A percentile compares a stretch with the other conserved stretches of the same genome.
phyloP scores from a whole-genome alignment of 1,140 invertebrate species.

The Caenorhabditis inopinata region DNA sequence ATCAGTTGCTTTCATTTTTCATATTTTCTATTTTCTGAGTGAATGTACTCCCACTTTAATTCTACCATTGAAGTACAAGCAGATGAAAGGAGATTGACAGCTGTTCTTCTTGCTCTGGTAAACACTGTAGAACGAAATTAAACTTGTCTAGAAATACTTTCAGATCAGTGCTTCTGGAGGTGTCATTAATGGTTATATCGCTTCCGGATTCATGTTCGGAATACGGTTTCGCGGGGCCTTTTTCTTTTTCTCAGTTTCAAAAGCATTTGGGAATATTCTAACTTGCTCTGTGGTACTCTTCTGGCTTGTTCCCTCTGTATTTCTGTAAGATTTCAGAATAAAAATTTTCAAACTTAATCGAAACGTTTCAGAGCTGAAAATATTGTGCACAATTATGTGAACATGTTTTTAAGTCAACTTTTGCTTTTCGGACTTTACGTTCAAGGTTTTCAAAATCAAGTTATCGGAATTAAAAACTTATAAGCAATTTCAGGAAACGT shows the following conservation, averaged over 20 bases:
- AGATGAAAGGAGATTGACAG: not conserved
- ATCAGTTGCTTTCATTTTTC: too few species aligned
- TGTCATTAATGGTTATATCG: not conserved
- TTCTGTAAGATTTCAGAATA: not conserved
- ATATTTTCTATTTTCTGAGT: not conserved
- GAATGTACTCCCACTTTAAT: not conserved
- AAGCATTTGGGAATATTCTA: not conserved
- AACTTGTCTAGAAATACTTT: not conserved
- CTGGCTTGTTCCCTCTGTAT: not conserved
- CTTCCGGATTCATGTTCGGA: slow-evolving; percentile 2
- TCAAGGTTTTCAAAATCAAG: not conserved
- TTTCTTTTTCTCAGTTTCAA: slow-evolving; percentile 16
- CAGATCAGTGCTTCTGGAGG: not conserved
- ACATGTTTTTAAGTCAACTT: not conserved
- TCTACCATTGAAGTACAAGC: not conserved
- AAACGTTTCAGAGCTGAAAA: not conserved
- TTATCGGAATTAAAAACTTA: not conserved
- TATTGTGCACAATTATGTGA: not conserved
- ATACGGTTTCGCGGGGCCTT: not conserved
- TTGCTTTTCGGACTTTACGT: slow-evolving; percentile 12
- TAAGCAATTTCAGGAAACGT: not conserved
- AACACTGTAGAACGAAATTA: too few species aligned
- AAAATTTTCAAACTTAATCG: not conserved
- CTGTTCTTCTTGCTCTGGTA: not conserved
- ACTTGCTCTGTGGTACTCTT: not conserved